phyloP scores from a whole-genome alignment of 2,113 vertebrate species.

The Zapus hudsonius region DNA sequence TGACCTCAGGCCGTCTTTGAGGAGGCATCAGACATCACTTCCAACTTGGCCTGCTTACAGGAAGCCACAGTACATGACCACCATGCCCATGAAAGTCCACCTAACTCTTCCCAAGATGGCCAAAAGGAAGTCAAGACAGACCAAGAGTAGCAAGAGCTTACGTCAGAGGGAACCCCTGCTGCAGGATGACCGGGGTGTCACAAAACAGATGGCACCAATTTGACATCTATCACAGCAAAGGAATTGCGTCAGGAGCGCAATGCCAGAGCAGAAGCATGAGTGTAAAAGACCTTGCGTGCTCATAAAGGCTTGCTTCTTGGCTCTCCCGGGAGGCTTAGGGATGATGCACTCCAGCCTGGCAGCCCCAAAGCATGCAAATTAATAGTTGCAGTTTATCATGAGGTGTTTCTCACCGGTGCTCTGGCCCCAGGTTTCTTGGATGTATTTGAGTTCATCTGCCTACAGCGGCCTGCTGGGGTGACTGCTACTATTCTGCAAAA shows the following conservation, averaged over 20 bases:
- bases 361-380: conserved; percentile 75
- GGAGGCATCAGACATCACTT: neutral
- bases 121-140: conserved; percentile 3
- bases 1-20: neutral
- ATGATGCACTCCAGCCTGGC: conserved; percentile 74
- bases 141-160: neutral
- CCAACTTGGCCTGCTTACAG: neutral
- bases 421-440: conserved; percentile 60
- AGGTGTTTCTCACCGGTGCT: conserved; percentile 57
- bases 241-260: conserved; percentile 70
- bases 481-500: conserved; percentile 56
- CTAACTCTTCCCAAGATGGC: conserved; percentile 7
- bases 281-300: conserved; percentile 74
- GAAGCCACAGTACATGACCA: neutral
- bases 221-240: conserved; percentile 64
- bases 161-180: conserved; percentile 21
- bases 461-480: conserved; percentile 44
- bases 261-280: conserved; percentile 64
- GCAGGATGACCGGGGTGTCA: conserved; percentile 25
- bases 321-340: conserved; percentile 75
- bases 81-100: neutral
- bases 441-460: conserved; percentile 62
- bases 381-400: conserved; percentile 67
- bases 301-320: conserved; percentile 62
- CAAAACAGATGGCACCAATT: conserved; percentile 69